phyloP scores from a whole-genome alignment of 2,888 invertebrate species.

The Noctua fimbriata region DNA sequence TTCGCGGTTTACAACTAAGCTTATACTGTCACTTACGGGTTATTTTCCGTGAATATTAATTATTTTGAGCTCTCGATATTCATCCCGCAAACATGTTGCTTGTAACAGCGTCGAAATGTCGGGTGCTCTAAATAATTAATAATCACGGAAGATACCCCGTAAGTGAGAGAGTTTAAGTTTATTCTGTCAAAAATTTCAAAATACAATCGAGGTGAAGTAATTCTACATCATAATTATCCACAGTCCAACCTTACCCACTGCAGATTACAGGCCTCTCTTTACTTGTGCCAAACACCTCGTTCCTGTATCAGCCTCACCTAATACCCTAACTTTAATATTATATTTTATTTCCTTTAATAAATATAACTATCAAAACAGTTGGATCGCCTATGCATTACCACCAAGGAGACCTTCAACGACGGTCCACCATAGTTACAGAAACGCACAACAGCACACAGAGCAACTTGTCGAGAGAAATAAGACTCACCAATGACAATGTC shows the following conservation, averaged over 20 bases:
- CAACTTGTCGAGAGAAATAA: conserved; percentile 26
- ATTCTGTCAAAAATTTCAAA: neutral
- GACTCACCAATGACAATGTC: conserved; percentile 68
- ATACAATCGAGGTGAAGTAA: neutral
- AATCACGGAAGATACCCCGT: no score
- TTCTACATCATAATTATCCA: neutral
- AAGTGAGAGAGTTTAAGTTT: no score
- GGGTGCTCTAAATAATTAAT: no score
- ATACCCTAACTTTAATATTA: neutral
- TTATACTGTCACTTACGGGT: no score
- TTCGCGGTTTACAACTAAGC: no score
- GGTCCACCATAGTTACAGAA: conserved; percentile 29
- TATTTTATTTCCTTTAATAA: neutral
- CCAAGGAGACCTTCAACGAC: conserved; percentile 11
- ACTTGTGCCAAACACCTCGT: neutral
- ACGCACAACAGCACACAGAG: neutral
- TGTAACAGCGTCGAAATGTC: no score
- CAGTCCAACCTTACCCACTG: neutral
- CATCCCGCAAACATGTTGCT: no score
- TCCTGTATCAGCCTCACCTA: neutral
- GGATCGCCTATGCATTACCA: conserved; percentile 1
- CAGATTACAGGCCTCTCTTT: neutral
- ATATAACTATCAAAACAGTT: neutral
- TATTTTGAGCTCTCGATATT: no score
- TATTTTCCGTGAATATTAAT: no score